phyloP scores from a whole-genome alignment of 2,797 vertebrate genomes.

The Iguana delicatissima region DNA sequence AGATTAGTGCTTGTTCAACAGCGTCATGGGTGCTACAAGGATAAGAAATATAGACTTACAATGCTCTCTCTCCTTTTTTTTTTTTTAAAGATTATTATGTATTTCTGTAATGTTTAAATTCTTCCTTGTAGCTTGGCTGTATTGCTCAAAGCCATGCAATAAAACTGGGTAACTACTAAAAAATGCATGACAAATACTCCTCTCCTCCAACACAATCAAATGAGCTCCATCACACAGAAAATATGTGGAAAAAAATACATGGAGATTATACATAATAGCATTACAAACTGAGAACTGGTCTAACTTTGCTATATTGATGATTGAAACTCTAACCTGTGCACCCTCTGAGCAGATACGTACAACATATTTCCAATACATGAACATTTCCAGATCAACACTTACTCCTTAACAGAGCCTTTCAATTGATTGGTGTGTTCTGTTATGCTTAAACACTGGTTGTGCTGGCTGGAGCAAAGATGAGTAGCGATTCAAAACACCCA shows the following conservation, averaged over 20 bases:
- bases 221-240: not conserved
- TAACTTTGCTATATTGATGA: conserved; percentile 16
- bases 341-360: not conserved
- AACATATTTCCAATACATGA: not conserved
- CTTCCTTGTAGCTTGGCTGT: not conserved
- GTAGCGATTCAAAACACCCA: not conserved
- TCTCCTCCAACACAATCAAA: not conserved
- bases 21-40: conserved; percentile 4
- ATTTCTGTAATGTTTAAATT: conserved; percentile 9
- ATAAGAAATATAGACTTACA: conserved; percentile 33
- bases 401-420: not conserved
- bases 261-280: not conserved
- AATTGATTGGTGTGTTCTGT: not conserved
- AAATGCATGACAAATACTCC: conserved; percentile 1
- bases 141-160: conserved; percentile 18
- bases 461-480: not conserved
- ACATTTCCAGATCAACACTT: not conserved
- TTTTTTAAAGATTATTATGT: not conserved
- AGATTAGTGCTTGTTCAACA: conserved; percentile 27
- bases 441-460: not conserved
- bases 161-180: conserved; percentile 5
- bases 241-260: not conserved
- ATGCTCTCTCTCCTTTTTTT: not conserved
- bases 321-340: too few relatives aligned
- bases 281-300: not conserved